A percentile compares a stretch with the other conserved stretches of the same genome.
Conservation (phyloP, 2,113 vertebrate species). For the Actinemys pallida region DNA sequence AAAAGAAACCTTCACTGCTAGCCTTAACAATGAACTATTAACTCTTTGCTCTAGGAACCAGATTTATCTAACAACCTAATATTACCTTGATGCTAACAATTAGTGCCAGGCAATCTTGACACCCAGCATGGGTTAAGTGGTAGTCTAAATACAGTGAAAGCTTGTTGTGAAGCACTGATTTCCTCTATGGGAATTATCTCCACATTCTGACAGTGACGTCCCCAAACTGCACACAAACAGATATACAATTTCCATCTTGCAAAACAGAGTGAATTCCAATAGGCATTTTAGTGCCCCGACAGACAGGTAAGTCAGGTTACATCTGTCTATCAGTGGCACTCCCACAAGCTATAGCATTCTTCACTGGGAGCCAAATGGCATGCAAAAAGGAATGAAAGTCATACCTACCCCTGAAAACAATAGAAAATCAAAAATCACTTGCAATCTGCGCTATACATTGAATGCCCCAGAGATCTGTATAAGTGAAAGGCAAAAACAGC, state of each 20-base stretch:
- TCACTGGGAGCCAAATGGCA: neutral
- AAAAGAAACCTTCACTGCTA: neutral
- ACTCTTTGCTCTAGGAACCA: neutral
- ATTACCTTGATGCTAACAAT: neutral
- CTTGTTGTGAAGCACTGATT: neutral
- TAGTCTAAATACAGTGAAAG: neutral
- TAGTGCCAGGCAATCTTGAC: neutral
- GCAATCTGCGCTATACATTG: neutral
- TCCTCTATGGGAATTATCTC: neutral
- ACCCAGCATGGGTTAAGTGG: neutral
- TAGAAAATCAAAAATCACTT: neutral
- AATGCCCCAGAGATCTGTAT: neutral
- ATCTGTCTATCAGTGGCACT: neutral
- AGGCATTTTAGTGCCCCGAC: neutral
- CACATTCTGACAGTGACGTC: neutral
- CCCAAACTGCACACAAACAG: neutral
- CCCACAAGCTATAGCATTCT: neutral
- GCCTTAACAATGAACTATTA: neutral
- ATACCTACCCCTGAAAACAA: constrained; percentile 17
- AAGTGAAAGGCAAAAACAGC: neutral
- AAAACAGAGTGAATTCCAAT: neutral
- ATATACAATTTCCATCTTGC: neutral
- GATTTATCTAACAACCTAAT: neutral
- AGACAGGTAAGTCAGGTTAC: neutral
- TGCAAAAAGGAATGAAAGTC: neutral